Conservation (phyloP, 2,888 invertebrate species). For the Cataglyphis rosenhaueri region DNA sequence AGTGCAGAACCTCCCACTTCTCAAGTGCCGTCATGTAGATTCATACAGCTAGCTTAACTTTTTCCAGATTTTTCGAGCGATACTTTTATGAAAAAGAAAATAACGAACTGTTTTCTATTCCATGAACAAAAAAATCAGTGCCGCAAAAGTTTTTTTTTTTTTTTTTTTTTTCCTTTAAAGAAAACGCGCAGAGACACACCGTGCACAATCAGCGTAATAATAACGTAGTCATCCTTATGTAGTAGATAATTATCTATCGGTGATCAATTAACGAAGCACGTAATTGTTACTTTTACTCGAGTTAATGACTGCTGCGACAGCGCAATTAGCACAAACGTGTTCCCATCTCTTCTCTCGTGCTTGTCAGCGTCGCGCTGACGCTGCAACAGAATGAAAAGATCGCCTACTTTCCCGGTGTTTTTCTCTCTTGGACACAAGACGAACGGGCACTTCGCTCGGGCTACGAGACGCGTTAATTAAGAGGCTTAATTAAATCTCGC, state of each 20-base stretch:
- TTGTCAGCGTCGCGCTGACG: neutral
- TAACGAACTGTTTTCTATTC: neutral
- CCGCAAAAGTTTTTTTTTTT: neutral
- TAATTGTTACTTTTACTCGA: constrained; percentile 14
- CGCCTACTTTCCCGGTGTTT: neutral
- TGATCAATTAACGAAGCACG: constrained; percentile 4
- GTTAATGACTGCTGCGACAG: neutral
- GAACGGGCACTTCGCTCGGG: neutral
- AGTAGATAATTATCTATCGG: neutral
- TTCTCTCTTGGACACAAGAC: constrained; percentile 11
- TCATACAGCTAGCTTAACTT: constrained; percentile 23
- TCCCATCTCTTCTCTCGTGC: neutral
- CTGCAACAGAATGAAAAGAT: constrained; percentile 19
- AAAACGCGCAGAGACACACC: neutral
- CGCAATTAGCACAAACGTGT: neutral
- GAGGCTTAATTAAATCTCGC: constrained; percentile 36
- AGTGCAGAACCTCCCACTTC: constrained; percentile 70
- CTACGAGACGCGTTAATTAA: constrained; percentile 35
- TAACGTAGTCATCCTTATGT: neutral
- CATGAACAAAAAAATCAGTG: neutral
- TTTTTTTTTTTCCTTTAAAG: neutral
- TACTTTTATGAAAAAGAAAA: neutral
- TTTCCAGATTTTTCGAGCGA: constrained; percentile 7
- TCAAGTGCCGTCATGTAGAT: constrained; percentile 39
- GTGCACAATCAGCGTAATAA: neutral